Conservation (phyloP, 37 sponge, comb jelly and placozoan species). For the Ephydatia muelleri region DNA sequence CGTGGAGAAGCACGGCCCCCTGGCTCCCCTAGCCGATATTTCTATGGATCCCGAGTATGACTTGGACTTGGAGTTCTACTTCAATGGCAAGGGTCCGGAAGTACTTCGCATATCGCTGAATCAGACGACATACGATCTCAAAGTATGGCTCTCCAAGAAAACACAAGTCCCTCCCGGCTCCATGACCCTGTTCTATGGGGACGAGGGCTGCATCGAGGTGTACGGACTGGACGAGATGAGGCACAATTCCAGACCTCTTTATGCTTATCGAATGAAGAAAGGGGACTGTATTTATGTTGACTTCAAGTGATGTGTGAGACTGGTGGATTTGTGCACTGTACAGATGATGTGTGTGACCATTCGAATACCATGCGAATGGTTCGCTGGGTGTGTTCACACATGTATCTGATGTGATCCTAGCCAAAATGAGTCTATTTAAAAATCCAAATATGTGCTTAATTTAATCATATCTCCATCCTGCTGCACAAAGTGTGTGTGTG, state of each 20-base stretch:
- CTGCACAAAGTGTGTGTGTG: slow-evolving; percentile 11
- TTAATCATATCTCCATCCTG: no score
- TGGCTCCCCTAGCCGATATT: slow-evolving; percentile 42
- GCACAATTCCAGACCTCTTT: background rate
- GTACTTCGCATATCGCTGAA: slow-evolving; percentile 4
- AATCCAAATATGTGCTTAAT: no score
- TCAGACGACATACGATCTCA: slow-evolving; percentile 32
- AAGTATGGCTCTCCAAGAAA: slow-evolving; percentile 25
- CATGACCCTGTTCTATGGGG: slow-evolving; percentile 18
- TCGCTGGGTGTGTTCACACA: no score
- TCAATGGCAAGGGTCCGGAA: slow-evolving; percentile 23
- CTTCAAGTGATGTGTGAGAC: background rate
- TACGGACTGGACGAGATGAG: slow-evolving; percentile 11
- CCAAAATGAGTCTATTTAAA: no score
- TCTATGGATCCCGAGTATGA: background rate
- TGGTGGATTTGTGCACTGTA: background rate
- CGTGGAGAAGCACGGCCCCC: slow-evolving; percentile 43
- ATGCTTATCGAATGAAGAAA: slow-evolving; percentile 28
- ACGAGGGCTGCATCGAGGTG: background rate
- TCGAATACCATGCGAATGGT: background rate
- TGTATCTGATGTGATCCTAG: no score
- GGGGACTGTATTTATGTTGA: slow-evolving; percentile 51
- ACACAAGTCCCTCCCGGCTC: slow-evolving; percentile 10
- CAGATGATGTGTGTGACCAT: background rate
- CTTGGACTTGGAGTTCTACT: slow-evolving; percentile 25